Base-by-base conservation (phyloP, 2,888 invertebrate species). In the Lycaena phlaeas region DNA sequence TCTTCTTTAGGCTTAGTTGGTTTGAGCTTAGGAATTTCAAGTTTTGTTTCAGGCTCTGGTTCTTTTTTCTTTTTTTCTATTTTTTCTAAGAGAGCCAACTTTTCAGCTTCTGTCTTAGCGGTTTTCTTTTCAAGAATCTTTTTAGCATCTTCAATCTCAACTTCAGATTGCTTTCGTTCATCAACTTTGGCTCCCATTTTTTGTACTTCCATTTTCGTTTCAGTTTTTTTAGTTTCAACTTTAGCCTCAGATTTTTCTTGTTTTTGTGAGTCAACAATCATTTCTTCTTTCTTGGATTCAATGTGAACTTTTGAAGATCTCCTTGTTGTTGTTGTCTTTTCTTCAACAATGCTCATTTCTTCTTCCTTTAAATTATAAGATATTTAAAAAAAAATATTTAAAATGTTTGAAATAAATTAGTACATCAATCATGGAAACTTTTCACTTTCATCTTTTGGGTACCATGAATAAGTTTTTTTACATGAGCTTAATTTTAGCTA, bases 1-100 rank as follows among this genome's bases (percentile, higher is more conserved):
- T 81, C 84, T 49, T 85, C 85, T 59, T 86, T 85, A 11, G 81
- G 78, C 53, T 85, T 85, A 3, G 87, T 75, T 41, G 87, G 67
- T 58, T 85, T 88, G 14, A 88, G 75, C 74, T 87, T 87, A 57
- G 88, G 88, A 66, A 87, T 81, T 71, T 87, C 88, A 59, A 87
- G 81, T 67, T 88, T 87, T 42, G 86, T 76, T 64, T 87, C 87
- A 9, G 75, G 66, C 61, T 85, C 78, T 46, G 74, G 68, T 61
- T 76, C 75, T 26, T 63, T 87, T 54, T 84, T 85, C 11, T 78
- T 62, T 61, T 78, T 76, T 53, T 87, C 86, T 11, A 86, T 61
- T 62, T 82, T 77, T 53, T 87, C 86, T 17, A 86, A 69, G 50
- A 82, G 74, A 42, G 77, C 68, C 44, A 77, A 84, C 64, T 85